Conservation (phyloP, 1,140 invertebrate species). For the Drosophila ambigua region DNA sequence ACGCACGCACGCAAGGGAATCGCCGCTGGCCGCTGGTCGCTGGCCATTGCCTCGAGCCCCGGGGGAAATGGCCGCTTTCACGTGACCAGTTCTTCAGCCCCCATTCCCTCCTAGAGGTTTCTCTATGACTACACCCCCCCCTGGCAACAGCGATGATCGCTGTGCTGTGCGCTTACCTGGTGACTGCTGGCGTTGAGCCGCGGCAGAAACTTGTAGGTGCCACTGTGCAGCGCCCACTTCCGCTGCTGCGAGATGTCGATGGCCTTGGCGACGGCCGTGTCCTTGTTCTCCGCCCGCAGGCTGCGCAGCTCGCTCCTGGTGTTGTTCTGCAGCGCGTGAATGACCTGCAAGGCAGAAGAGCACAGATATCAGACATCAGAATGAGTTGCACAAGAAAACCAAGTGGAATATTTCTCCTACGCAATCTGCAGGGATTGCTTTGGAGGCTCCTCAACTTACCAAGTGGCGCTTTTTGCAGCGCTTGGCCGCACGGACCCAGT, state of each 20-base stretch:
- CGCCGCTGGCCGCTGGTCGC: background rate
- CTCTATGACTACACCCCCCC: background rate
- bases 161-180: slow-evolving; percentile 25
- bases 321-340: slow-evolving; percentile 42
- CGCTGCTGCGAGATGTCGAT: slow-evolving; percentile 31
- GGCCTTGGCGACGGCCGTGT: slow-evolving; percentile 17
- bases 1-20: slow-evolving; percentile 46
- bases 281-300: slow-evolving; percentile 33
- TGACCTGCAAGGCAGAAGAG: slow-evolving; percentile 17
- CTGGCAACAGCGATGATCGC: slow-evolving; percentile 28
- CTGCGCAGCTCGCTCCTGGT: slow-evolving; percentile 27
- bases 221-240: slow-evolving; percentile 21
- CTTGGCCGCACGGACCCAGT: background rate
- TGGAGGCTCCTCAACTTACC: slow-evolving; percentile 21
- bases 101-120: too few species aligned
- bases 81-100: slow-evolving; percentile 30
- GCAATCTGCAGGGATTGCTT: too few species aligned
- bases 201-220: slow-evolving; percentile 54
- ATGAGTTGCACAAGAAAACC: background rate
- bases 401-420: background rate
- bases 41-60: too few species aligned
- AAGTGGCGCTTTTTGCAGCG: slow-evolving; percentile 46
- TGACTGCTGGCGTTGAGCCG: slow-evolving; percentile 19
- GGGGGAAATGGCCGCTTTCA: slow-evolving; percentile 8
- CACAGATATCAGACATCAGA: background rate